A percentile compares a stretch with the other conserved stretches of the same genome.
phyloP scores from a whole-genome alignment of 2,888 invertebrate genomes.

The Ypsolopha sequella region DNA sequence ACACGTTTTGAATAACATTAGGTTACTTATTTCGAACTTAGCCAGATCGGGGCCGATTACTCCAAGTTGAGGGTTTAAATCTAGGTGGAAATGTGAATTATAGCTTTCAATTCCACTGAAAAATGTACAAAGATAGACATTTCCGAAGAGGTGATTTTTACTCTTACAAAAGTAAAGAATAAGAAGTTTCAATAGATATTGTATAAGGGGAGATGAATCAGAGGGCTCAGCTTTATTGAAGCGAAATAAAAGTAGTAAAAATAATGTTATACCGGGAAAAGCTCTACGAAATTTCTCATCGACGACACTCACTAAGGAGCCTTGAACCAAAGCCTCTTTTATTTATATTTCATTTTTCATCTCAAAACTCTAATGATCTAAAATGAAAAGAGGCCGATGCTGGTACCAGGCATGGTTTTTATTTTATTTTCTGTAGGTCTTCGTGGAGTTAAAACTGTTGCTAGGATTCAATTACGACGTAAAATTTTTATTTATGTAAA shows the following conservation, averaged over 20 bases:
- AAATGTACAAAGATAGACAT: background rate
- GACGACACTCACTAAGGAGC: slow-evolving; percentile 22
- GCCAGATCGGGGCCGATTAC: slow-evolving; percentile 24
- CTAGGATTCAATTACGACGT: too few species aligned
- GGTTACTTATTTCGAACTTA: slow-evolving; percentile 33
- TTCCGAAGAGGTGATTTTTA: too few species aligned
- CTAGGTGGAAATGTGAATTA: slow-evolving; percentile 26
- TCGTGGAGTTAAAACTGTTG: background rate
- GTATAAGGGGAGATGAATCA: background rate
- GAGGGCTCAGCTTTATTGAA: background rate
- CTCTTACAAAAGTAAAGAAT: background rate
- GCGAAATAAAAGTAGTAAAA: background rate
- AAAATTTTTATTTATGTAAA: too few species aligned
- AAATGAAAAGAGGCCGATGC: slow-evolving; percentile 57
- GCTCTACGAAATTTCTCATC: background rate
- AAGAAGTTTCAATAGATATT: background rate
- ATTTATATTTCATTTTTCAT: slow-evolving; percentile 55
- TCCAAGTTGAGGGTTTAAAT: slow-evolving; percentile 24
- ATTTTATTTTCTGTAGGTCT: slow-evolving; percentile 11
- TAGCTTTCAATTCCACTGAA: slow-evolving; percentile 14
- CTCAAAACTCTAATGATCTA: slow-evolving; percentile 57
- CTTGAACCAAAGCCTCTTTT: slow-evolving; percentile 31
- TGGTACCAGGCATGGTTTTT: slow-evolving; percentile 22
- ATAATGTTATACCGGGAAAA: background rate
- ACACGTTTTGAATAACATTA: slow-evolving; percentile 64